Evolutionary conservation across 2,113 vertebrate genomes (phyloP).

Genomic region (Trachemys scripta): DNA sequence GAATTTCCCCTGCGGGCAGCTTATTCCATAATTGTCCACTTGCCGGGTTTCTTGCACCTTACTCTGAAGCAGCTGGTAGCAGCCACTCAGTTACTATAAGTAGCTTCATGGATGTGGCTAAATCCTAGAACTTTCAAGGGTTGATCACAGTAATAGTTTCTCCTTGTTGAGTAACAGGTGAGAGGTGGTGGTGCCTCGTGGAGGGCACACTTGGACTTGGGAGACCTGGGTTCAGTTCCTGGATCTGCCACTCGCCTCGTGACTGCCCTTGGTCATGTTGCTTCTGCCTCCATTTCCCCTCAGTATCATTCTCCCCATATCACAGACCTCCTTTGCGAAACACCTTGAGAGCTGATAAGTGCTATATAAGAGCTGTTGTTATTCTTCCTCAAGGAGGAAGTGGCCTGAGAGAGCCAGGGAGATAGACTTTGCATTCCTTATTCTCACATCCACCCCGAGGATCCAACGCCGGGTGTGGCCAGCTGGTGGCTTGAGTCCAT

Average conservation of each 20-base stretch:
- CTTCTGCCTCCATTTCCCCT: background rate
- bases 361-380: background rate
- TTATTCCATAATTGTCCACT: background rate
- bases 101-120: no score
- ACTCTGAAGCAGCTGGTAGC: background rate
- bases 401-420: background rate
- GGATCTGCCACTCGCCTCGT: background rate
- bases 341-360: background rate
- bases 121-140: background rate
- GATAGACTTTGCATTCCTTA: background rate
- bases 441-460: background rate
- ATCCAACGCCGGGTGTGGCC: background rate
- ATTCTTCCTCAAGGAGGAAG: background rate
- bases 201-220: no score
- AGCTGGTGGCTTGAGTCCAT: background rate
- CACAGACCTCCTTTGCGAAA: background rate
- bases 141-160: background rate
- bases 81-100: background rate
- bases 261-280: background rate
- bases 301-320: no score
- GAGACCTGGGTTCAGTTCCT: background rate
- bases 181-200: background rate
- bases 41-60: background rate
- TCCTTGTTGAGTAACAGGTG: background rate
- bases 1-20: background rate